These are phyloP conservation scores for Phalacrocorax aristotelis DNA, from an alignment of 2,113 vertebrate genomes.

Conservation along the genomic window DNA sequence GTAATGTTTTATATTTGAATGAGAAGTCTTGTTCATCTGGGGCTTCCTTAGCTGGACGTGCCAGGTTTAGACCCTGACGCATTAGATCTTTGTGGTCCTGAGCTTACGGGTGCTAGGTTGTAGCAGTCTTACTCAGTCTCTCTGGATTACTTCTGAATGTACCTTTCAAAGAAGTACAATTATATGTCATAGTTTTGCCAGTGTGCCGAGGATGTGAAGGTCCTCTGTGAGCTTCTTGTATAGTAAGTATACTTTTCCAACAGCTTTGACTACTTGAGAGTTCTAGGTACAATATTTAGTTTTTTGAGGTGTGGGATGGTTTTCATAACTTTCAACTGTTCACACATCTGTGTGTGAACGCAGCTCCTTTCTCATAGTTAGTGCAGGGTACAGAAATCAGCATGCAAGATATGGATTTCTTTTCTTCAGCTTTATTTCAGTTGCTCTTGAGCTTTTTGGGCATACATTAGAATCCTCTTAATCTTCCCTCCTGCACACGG, in stretches of 20 bases:
- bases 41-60: neutral
- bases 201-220: fast-evolving
- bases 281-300: neutral
- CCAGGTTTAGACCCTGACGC: neutral
- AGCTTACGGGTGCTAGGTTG: neutral
- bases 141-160: neutral
- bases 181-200: neutral
- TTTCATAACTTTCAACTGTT: neutral
- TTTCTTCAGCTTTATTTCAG: neutral
- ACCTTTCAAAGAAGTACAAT: neutral
- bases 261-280: neutral
- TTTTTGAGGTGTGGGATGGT: neutral
- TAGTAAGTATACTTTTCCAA: neutral
- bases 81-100: neutral
- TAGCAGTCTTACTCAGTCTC: neutral
- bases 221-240: neutral
- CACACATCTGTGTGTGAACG: neutral
- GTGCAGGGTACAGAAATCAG: neutral
- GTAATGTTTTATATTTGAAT: neutral
- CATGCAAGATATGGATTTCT: fast-evolving
- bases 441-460: neutral
- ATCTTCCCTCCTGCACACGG: neutral
- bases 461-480: neutral
- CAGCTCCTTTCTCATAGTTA: neutral
- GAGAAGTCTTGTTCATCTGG: neutral